Evolutionary conservation across 2,888 invertebrate species (phyloP).

Genomic region (Conus canariensis): DNA sequence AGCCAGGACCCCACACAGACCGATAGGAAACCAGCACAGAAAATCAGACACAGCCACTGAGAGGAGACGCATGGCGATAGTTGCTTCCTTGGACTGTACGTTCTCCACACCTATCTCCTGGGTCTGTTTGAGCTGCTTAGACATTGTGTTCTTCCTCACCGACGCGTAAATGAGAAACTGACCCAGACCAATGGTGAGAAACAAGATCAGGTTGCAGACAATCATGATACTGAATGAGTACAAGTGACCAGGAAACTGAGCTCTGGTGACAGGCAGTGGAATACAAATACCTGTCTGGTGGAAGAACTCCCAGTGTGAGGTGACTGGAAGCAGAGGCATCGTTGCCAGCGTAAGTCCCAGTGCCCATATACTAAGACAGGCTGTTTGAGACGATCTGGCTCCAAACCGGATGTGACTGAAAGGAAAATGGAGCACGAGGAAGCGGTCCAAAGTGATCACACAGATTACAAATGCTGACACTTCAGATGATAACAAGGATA

Average conservation of each 20-base stretch:
- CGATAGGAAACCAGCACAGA: constrained; percentile 33
- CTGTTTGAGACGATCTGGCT: background rate
- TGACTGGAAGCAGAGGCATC: constrained; percentile 13
- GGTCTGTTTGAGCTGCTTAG: background rate
- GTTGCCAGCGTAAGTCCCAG: background rate
- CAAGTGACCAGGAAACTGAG: background rate
- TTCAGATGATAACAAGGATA: constrained; percentile 80
- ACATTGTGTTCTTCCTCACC: background rate
- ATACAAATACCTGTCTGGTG: constrained; percentile 5
- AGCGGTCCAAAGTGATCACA: constrained; percentile 84
- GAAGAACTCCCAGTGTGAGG: constrained; percentile 32
- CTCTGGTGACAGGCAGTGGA: background rate
- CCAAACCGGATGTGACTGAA: constrained; percentile 4
- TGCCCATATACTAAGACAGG: background rate
- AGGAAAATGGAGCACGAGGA: constrained; percentile 83
- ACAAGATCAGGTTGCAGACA: background rate
- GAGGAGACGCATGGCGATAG: constrained; percentile 9
- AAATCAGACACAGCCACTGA: constrained; percentile 2
- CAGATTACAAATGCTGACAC: constrained; percentile 83
- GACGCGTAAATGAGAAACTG: background rate
- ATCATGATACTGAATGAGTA: constrained; percentile 14
- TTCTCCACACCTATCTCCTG: background rate
- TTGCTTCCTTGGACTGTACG: background rate
- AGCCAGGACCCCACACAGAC: constrained; percentile 1
- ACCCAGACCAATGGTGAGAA: background rate